Conservation (phyloP, 2,797 vertebrate genomes). For the Rhinophrynus dorsalis region DNA sequence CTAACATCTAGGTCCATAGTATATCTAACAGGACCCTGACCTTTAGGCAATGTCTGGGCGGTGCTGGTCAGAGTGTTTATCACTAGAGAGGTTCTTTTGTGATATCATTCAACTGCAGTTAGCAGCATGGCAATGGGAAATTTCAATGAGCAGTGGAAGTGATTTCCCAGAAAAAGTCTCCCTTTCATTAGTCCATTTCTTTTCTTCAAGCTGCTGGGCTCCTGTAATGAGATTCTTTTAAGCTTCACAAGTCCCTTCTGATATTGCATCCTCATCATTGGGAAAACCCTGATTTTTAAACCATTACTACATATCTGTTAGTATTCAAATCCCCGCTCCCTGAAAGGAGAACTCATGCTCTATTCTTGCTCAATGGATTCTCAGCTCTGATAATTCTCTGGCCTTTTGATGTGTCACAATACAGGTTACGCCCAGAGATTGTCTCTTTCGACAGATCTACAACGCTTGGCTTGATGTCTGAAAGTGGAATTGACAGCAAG, state of each 20-base stretch:
- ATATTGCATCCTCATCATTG: slow-evolving; percentile 59
- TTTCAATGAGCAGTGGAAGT: slow-evolving; percentile 42
- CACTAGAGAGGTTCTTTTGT: slow-evolving; percentile 19
- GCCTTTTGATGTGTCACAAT: slow-evolving; percentile 73
- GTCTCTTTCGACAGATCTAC: slow-evolving; percentile 75
- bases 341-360: slow-evolving; percentile 61
- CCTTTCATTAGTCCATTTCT: slow-evolving; percentile 38
- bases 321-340: slow-evolving; percentile 59
- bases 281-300: slow-evolving; percentile 56
- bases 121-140: slow-evolving; percentile 41
- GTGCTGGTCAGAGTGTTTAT: slow-evolving; percentile 23
- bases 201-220: slow-evolving; percentile 13
- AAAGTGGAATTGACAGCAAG: slow-evolving; percentile 69
- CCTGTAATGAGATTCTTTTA: slow-evolving; percentile 57
- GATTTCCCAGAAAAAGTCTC: slow-evolving; percentile 44
- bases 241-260: slow-evolving; percentile 50
- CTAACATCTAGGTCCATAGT: no score
- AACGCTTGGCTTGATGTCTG: slow-evolving; percentile 73
- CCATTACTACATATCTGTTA: slow-evolving; percentile 54
- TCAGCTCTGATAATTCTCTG: slow-evolving; percentile 60
- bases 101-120: slow-evolving; percentile 33
- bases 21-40: background rate
- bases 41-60: slow-evolving; percentile 19
- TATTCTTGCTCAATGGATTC: slow-evolving; percentile 65
- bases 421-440: slow-evolving; percentile 70